Percentiles rank a stretch among this genome's conserved stretches.
Conservation (phyloP, 1,140 invertebrate species). For the Bacillus rossius region DNA sequence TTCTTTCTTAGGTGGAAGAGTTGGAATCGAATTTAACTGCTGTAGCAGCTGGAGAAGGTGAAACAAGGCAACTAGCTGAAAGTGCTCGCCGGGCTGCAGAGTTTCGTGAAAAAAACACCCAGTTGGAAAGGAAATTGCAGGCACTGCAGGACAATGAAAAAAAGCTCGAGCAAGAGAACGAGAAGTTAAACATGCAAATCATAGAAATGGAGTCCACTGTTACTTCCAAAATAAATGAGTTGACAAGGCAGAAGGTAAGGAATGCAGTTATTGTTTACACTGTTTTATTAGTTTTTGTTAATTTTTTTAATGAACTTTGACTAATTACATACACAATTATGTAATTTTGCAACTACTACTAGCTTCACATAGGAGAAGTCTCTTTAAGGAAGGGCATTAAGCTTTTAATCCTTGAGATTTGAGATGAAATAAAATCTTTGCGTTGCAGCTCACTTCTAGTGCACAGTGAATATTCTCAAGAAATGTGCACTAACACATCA, state of each 20-base stretch:
- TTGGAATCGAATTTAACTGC: constrained; percentile 27
- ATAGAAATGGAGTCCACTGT: constrained; percentile 30
- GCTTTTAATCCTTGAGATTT: no score
- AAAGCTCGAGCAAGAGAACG: constrained; percentile 33
- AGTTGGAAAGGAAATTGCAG: constrained; percentile 30
- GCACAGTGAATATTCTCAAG: no score
- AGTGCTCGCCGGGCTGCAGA: constrained; percentile 29
- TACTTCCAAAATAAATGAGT: constrained; percentile 32
- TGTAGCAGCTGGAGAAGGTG: constrained; percentile 17
- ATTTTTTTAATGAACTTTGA: no score
- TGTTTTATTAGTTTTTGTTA: no score
- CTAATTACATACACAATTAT: no score
- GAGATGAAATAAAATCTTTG: no score
- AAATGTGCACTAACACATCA: no score
- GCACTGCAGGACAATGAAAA: constrained; percentile 34
- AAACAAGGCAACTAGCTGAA: constrained; percentile 6
- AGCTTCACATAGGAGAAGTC: no score
- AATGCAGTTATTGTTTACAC: background rate
- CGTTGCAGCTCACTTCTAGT: no score
- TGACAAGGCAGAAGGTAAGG: constrained; percentile 27
- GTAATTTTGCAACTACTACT: no score
- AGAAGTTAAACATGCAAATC: constrained; percentile 33
- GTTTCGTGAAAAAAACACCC: constrained; percentile 22
- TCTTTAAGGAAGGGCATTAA: no score
- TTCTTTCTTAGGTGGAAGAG: constrained; percentile 26